Evolutionary conservation across 2,888 invertebrate genomes (phyloP).

Genomic region (Andrena haemorrhoa): DNA sequence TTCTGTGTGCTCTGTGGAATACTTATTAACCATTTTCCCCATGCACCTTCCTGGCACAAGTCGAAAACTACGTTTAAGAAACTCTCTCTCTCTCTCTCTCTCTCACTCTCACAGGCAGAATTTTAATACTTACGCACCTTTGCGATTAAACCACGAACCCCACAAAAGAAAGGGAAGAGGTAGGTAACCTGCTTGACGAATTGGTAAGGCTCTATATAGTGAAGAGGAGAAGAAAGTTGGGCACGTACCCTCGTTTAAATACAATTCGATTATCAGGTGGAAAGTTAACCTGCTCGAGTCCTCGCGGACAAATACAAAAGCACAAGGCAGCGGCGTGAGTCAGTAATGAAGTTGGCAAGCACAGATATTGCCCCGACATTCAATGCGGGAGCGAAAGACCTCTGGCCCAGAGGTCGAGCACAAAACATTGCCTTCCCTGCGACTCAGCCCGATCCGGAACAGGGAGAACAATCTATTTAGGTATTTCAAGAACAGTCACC

Average conservation of each 20-base stretch:
- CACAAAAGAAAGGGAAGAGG: too few relatives aligned
- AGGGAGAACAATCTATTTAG: conserved; percentile 36
- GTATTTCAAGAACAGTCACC: conserved; percentile 30
- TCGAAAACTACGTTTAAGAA: too few relatives aligned
- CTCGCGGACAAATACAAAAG: conserved; percentile 32
- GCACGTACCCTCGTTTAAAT: conserved; percentile 21
- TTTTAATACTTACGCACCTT: too few relatives aligned
- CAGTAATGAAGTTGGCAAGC: conserved; percentile 56
- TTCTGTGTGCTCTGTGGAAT: not conserved
- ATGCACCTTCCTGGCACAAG: too few relatives aligned
- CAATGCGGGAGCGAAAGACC: conserved; percentile 32
- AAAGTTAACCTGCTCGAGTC: not conserved
- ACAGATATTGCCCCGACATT: conserved; percentile 46
- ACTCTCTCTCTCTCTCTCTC: too few relatives aligned
- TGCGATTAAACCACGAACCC: too few relatives aligned
- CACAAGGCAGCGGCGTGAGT: conserved; percentile 26
- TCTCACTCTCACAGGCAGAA: too few relatives aligned
- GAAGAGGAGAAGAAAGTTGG: conserved; percentile 3
- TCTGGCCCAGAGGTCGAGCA: conserved; percentile 32
- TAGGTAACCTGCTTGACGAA: too few relatives aligned
- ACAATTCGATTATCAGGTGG: conserved; percentile 51
- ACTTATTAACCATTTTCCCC: not conserved
- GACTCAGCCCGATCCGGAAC: conserved; percentile 4
- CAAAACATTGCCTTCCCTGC: conserved; percentile 26
- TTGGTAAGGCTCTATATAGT: too few relatives aligned